A percentile compares a stretch with the other conserved stretches of the same genome.
Conservation (phyloP, 2,113 vertebrate species). For the Aptenodytes forsteri region DNA sequence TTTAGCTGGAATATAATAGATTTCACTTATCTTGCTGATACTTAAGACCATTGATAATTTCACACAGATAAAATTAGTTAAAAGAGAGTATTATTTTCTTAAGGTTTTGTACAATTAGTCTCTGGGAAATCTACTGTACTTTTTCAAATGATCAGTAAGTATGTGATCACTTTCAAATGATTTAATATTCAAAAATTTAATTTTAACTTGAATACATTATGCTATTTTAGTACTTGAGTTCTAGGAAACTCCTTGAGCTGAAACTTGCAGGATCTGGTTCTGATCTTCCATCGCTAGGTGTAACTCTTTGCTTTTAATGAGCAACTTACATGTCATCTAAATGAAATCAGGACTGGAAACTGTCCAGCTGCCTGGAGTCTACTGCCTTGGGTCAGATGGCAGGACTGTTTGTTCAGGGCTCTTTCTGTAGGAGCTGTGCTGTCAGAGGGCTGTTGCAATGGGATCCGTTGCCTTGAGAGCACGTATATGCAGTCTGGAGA, state of each 20-base stretch:
- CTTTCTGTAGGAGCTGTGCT: not conserved
- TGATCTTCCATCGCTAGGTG: not conserved
- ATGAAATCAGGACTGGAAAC: not conserved
- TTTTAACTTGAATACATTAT: not conserved
- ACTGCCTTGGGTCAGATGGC: not conserved
- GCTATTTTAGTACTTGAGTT: not conserved
- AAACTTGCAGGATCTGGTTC: not conserved
- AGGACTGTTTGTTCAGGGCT: not conserved
- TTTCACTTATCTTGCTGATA: not conserved
- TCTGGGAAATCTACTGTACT: not conserved
- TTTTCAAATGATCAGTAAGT: not conserved
- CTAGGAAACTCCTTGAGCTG: not conserved
- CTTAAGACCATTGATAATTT: not conserved
- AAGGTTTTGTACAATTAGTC: not conserved
- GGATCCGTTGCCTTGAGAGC: accelerated
- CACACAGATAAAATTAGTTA: not conserved
- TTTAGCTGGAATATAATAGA: constrained; percentile 1
- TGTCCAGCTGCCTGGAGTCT: not conserved
- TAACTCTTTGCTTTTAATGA: not conserved
- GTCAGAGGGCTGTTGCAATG: too few relatives aligned
- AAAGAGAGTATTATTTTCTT: not conserved
- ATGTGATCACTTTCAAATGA: not conserved
- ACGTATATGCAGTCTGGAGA: not conserved
- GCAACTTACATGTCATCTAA: not conserved
- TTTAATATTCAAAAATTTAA: not conserved